Conservation (phyloP, 1,140 invertebrate genomes). For the Radopholus similis region DNA sequence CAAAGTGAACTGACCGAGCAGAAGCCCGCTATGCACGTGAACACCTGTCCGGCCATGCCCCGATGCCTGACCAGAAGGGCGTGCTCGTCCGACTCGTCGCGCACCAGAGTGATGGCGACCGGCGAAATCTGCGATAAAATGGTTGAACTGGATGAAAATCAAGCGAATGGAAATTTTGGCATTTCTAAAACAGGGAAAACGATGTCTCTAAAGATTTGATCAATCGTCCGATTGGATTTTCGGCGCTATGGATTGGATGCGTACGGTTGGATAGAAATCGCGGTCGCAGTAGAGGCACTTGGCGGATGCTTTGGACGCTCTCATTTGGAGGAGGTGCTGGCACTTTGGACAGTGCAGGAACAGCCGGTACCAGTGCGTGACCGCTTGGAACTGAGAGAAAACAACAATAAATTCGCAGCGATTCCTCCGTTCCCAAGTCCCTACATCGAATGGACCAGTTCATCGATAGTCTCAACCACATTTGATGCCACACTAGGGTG, state of each 20-base stretch:
- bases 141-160: not conserved
- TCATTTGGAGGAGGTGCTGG: conserved; percentile 26
- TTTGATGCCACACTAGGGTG: too few relatives aligned
- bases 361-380: conserved; percentile 46
- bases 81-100: conserved; percentile 61
- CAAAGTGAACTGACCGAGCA: conserved; percentile 63
- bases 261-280: conserved; percentile 44
- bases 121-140: conserved; percentile 61
- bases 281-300: conserved; percentile 33
- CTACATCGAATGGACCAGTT: too few relatives aligned
- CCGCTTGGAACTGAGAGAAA: conserved; percentile 45
- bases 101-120: conserved; percentile 66
- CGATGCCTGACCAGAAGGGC: conserved; percentile 65
- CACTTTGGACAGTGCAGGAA: conserved; percentile 50
- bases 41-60: conserved; percentile 65
- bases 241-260: not conserved
- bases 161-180: not conserved
- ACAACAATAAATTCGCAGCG: not conserved
- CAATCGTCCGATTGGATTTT: not conserved
- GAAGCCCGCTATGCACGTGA: conserved; percentile 67
- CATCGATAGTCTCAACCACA: too few relatives aligned
- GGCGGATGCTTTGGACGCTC: conserved; percentile 46
- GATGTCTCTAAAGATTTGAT: too few relatives aligned
- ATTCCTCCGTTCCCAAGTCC: not conserved
- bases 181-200: too few relatives aligned